Evolutionary conservation across 2,888 invertebrate genomes (phyloP).

Genomic region (Hirtodrosophila histrioides): DNA sequence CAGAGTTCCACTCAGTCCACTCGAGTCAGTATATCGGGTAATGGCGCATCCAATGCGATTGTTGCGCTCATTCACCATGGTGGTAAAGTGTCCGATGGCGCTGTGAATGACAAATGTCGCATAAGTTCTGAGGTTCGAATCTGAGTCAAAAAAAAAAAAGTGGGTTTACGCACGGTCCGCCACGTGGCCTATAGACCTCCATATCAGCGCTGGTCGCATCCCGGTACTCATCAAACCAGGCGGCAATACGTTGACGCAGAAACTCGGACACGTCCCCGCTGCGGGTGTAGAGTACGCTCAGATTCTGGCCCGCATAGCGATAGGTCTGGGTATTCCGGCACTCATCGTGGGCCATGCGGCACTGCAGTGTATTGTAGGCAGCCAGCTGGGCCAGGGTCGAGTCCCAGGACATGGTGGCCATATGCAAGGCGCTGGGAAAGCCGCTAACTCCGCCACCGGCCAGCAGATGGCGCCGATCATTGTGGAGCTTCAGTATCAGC

Average conservation of each 20-base stretch:
- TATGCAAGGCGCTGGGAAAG: constrained; percentile 62
- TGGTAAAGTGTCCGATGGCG: constrained; percentile 68
- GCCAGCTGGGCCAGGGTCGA: constrained; percentile 58
- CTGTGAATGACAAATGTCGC: constrained; percentile 25
- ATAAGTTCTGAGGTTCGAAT: no score
- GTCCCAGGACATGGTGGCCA: constrained; percentile 74
- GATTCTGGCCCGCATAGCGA: constrained; percentile 67
- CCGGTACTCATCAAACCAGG: constrained; percentile 62
- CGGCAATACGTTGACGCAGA: constrained; percentile 54
- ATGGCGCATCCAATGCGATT: constrained; percentile 69
- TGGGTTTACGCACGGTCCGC: constrained; percentile 57
- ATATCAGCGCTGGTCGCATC: constrained; percentile 60
- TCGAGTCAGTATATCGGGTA: constrained; percentile 54
- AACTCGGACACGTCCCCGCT: constrained; percentile 30
- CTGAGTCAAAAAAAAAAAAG: no score
- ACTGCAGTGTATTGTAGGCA: constrained; percentile 65
- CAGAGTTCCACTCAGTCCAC: constrained; percentile 45
- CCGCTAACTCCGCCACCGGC: constrained; percentile 65
- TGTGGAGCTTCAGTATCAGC: constrained; percentile 64
- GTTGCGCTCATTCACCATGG: constrained; percentile 66
- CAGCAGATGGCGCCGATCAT: constrained; percentile 63
- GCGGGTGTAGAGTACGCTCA: constrained; percentile 57
- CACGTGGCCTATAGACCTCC: constrained; percentile 50
- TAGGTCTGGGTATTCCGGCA: constrained; percentile 70
- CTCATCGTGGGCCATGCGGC: constrained; percentile 68